These are phyloP conservation scores for Scaptomyza tumidula DNA, from an alignment of 2,888 invertebrate genomes.

Conservation along the genomic window DNA sequence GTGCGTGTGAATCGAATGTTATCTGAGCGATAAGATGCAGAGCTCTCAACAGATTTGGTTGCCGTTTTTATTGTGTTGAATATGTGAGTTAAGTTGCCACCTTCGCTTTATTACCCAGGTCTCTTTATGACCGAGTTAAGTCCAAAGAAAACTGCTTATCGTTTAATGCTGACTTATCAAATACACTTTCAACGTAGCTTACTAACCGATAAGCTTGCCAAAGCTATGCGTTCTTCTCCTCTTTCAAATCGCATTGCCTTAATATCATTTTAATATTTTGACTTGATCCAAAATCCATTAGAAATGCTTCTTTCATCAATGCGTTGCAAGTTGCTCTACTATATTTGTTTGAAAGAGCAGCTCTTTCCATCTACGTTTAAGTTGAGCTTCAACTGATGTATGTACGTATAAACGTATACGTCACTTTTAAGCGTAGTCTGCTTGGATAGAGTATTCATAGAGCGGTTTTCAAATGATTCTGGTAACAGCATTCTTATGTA, in stretches of 20 bases:
- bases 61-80: slow-evolving; percentile 37
- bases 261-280: not conserved
- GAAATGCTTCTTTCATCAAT: not conserved
- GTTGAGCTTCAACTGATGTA: too few relatives aligned
- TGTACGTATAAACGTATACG: not conserved
- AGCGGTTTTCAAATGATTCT: not conserved
- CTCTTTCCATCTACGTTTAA: too few relatives aligned
- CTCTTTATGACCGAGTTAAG: slow-evolving; percentile 9
- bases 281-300: not conserved
- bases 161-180: not conserved
- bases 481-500: slow-evolving; percentile 36
- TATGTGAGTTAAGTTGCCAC: slow-evolving; percentile 18
- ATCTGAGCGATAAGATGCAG: slow-evolving; percentile 44
- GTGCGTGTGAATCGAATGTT: slow-evolving; percentile 15
- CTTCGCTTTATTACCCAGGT: slow-evolving; percentile 14
- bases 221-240: not conserved
- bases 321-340: not conserved
- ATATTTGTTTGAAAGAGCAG: too few relatives aligned
- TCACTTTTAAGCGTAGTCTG: not conserved
- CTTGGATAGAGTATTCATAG: slow-evolving; percentile 7
- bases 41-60: slow-evolving; percentile 44
- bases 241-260: not conserved
- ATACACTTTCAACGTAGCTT: slow-evolving; percentile 11
- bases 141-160: not conserved
- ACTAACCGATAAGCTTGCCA: not conserved